These are phyloP conservation scores for Thermophis baileyi DNA, from an alignment of 2,113 vertebrate species.

Conservation along the genomic window DNA sequence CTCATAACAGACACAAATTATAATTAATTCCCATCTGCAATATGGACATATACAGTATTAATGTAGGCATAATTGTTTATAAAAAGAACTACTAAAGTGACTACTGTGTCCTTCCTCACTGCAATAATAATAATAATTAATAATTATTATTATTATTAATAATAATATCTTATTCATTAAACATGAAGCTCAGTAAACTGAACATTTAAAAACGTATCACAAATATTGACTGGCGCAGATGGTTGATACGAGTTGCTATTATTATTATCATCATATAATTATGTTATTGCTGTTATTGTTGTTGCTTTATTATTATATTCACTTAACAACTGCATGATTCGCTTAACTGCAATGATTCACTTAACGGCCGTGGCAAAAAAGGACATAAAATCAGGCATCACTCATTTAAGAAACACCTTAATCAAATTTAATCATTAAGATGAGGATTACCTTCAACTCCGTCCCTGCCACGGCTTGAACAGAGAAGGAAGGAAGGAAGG, in stretches of 20 bases:
- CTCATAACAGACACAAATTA: constrained; percentile 51
- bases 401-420: neutral
- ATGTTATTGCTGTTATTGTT: too few species aligned
- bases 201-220: too few species aligned
- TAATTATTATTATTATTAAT: too few species aligned
- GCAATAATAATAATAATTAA: neutral
- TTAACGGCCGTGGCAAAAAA: neutral
- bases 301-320: too few species aligned
- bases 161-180: too few species aligned
- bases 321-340: too few species aligned
- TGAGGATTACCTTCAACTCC: neutral
- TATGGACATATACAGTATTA: constrained; percentile 10
- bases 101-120: neutral
- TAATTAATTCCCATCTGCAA: constrained; percentile 7
- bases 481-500: neutral
- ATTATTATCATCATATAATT: too few species aligned
- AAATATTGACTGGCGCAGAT: too few species aligned
- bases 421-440: too few species aligned
- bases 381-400: neutral
- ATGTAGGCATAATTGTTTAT: neutral
- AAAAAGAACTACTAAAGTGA: neutral
- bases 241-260: too few species aligned
- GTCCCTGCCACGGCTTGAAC: neutral
- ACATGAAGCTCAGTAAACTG: too few species aligned
- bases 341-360: too few species aligned